These are phyloP conservation scores for Lottia gigantea DNA, from an alignment of 2,888 invertebrate genomes.

Conservation along the genomic window DNA sequence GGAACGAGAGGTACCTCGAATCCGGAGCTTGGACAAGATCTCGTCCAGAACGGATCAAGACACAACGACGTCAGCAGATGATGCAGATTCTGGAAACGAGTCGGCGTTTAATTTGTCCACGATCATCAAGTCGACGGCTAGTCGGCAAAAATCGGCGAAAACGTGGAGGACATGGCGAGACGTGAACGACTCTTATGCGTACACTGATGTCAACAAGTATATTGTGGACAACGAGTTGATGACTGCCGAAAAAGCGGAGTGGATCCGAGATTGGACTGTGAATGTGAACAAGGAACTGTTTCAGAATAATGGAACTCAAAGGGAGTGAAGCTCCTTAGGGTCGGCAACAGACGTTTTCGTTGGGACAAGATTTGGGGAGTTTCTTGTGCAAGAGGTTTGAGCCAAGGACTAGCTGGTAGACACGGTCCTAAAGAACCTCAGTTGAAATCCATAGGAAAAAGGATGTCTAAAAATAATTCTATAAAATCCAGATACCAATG, in stretches of 20 bases:
- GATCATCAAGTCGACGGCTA: not conserved
- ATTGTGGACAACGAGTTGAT: conserved; percentile 64
- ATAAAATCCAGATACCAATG: too few relatives aligned
- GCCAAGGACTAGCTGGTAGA: too few relatives aligned
- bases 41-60: not conserved
- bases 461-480: too few relatives aligned
- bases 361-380: too few relatives aligned
- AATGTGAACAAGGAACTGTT: conserved; percentile 49
- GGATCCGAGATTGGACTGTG: conserved; percentile 57
- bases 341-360: too few relatives aligned
- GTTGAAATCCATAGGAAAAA: too few relatives aligned
- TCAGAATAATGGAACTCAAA: too few relatives aligned
- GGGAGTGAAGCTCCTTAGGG: too few relatives aligned
- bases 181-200: conserved; percentile 62
- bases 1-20: conserved; percentile 4
- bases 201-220: conserved; percentile 61
- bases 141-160: conserved; percentile 37
- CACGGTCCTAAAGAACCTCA: too few relatives aligned
- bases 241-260: conserved; percentile 52
- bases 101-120: conserved; percentile 25
- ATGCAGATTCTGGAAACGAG: conserved; percentile 28
- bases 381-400: too few relatives aligned
- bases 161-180: conserved; percentile 62
- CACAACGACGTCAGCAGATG: not conserved
- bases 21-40: not conserved